Percentiles rank a stretch among this genome's conserved stretches.
phyloP scores from a whole-genome alignment of 1,140 invertebrate species.

The Magallana angulata region DNA sequence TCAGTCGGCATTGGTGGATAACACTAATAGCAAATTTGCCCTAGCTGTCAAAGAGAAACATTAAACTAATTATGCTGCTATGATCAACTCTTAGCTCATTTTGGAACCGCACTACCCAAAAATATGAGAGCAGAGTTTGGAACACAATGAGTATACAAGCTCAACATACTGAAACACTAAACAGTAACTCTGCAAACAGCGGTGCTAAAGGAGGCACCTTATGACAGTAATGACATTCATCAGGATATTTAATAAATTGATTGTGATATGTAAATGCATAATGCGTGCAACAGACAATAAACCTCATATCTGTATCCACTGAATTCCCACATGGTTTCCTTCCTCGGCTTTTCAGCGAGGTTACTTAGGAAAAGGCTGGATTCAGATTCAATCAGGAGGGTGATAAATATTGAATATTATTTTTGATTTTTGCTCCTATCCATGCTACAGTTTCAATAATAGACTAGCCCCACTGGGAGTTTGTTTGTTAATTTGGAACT shows the following conservation, averaged over 20 bases:
- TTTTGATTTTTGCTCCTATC: background rate
- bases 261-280: conserved; percentile 18
- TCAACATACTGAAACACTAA: conserved; percentile 6
- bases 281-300: background rate
- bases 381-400: background rate
- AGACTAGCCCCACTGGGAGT: background rate
- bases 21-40: too few relatives aligned
- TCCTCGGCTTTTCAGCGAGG: background rate
- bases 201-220: background rate
- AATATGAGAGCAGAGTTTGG: too few relatives aligned
- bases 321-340: conserved; percentile 8
- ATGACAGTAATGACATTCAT: conserved; percentile 19
- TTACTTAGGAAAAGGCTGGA: background rate
- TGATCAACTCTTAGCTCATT: too few relatives aligned
- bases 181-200: conserved; percentile 6
- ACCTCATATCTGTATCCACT: conserved; percentile 13
- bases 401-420: conserved; percentile 12
- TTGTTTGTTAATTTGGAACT: background rate
- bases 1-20: too few relatives aligned
- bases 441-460: background rate
- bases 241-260: conserved; percentile 8
- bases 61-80: too few relatives aligned
- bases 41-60: too few relatives aligned
- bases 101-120: too few relatives aligned
- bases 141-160: background rate